phyloP scores from a whole-genome alignment of 2,113 vertebrate species.

The Sander lucioperca region DNA sequence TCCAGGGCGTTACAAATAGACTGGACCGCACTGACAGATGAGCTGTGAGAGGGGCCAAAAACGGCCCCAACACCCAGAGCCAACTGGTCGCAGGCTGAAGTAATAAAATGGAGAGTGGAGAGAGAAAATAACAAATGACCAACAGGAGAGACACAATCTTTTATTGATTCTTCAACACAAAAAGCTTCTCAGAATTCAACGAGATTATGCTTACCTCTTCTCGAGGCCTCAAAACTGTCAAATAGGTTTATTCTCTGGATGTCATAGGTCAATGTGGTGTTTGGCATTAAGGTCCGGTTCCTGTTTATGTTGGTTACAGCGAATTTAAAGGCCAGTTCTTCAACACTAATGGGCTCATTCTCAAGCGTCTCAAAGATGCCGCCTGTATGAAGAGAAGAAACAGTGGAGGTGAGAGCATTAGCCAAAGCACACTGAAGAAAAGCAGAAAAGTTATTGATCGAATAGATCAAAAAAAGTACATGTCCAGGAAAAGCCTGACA shows the following conservation, averaged over 20 bases:
- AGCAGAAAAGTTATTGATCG: background rate
- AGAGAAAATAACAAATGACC: background rate
- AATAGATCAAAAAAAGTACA: no score
- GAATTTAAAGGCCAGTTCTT: constrained; percentile 99
- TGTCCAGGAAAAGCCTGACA: no score
- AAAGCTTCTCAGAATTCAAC: background rate
- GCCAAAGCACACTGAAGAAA: background rate
- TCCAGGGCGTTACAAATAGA: constrained; percentile 98
- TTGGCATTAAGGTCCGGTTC: constrained; percentile 97
- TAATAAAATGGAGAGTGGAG: background rate
- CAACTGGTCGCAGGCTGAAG: constrained; percentile 95
- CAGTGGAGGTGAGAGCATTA: background rate
- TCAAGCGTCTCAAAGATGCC: constrained; percentile 99
- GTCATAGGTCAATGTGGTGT: constrained; percentile 98
- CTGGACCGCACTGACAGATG: constrained; percentile 96
- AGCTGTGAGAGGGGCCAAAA: constrained; percentile 96
- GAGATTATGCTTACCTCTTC: constrained; percentile 88
- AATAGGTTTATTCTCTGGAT: constrained; percentile 98
- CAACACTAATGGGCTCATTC: constrained; percentile 94
- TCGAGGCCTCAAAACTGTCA: constrained; percentile 97
- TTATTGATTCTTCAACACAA: background rate
- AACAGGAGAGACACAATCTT: background rate
- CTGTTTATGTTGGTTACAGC: constrained; percentile 97
- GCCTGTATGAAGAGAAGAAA: constrained; percentile 82
- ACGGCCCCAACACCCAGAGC: constrained; percentile 95